Evolutionary conservation across 2,113 vertebrate species (phyloP).

Genomic region (Meles meles): DNA sequence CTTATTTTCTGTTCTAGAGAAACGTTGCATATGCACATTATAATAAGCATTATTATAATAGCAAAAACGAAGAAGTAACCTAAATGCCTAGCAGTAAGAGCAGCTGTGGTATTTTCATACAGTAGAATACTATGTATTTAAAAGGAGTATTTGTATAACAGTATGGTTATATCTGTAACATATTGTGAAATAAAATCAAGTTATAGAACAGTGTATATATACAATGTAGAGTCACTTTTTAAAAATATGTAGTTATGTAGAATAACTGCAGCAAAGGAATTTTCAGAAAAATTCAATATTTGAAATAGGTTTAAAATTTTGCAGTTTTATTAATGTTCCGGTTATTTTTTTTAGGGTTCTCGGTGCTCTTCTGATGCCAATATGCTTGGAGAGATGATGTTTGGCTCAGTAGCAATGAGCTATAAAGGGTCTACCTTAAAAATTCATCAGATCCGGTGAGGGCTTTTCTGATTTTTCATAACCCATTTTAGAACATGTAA

Average conservation of each 20-base stretch:
- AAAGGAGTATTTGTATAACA: not conserved
- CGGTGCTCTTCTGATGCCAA: conserved; percentile 95
- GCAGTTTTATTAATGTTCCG: not conserved
- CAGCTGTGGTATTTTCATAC: not conserved
- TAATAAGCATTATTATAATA: not conserved
- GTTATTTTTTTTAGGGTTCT: conserved; percentile 83
- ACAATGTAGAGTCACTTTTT: not conserved
- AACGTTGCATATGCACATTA: not conserved
- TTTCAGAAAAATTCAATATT: conserved; percentile 19
- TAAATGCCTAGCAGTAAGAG: not conserved
- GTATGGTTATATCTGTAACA: not conserved
- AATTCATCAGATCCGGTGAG: conserved; percentile 98
- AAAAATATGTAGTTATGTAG: not conserved
- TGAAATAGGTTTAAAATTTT: conserved; percentile 32
- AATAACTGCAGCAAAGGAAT: not conserved
- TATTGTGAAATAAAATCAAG: not conserved
- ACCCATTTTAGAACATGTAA: not conserved
- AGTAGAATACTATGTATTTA: not conserved
- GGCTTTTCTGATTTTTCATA: not conserved
- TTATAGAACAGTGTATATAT: not conserved
- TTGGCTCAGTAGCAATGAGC: conserved; percentile 99
- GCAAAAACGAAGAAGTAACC: not conserved
- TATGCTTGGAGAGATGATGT: conserved; percentile 99
- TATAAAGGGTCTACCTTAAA: conserved; percentile 98
- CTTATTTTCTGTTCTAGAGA: not conserved